Evolutionary conservation across 1,140 invertebrate species (phyloP).

Genomic region (Pemphigus obesinymphae): DNA sequence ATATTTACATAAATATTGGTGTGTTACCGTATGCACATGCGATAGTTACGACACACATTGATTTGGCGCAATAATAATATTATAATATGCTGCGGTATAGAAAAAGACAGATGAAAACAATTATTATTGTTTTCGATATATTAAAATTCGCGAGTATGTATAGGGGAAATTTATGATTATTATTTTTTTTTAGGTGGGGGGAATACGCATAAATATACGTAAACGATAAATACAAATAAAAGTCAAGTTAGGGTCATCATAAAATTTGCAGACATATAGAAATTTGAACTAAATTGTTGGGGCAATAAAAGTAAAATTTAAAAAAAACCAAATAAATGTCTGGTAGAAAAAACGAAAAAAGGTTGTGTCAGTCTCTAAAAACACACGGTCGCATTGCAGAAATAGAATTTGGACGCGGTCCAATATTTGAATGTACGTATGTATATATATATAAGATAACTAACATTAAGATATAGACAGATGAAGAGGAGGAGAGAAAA

Average conservation of each 20-base stretch:
- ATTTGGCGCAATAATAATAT: neutral
- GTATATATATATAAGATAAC: neutral
- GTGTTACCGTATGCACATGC: neutral
- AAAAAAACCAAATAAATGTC: constrained; percentile 3
- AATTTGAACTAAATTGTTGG: neutral
- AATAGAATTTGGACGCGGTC: neutral
- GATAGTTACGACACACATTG: neutral
- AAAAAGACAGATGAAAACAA: too few species aligned
- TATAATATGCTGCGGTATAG: too few species aligned
- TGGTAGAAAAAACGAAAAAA: constrained; percentile 11
- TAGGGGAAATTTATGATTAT: neutral
- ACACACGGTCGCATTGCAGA: constrained; percentile 20
- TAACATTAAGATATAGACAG: neutral
- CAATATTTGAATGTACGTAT: neutral
- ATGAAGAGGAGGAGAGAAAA: neutral
- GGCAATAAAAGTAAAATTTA: neutral
- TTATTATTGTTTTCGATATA: too few species aligned
- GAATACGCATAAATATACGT: too few species aligned
- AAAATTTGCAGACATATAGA: neutral
- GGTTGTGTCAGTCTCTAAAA: constrained; percentile 21
- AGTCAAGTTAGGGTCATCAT: neutral
- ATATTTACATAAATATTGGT: neutral
- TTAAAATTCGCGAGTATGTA: neutral
- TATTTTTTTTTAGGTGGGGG: too few species aligned
- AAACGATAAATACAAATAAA: neutral